phyloP scores from a whole-genome alignment of 2,797 vertebrate genomes.

The Harpagifer antarcticus region DNA sequence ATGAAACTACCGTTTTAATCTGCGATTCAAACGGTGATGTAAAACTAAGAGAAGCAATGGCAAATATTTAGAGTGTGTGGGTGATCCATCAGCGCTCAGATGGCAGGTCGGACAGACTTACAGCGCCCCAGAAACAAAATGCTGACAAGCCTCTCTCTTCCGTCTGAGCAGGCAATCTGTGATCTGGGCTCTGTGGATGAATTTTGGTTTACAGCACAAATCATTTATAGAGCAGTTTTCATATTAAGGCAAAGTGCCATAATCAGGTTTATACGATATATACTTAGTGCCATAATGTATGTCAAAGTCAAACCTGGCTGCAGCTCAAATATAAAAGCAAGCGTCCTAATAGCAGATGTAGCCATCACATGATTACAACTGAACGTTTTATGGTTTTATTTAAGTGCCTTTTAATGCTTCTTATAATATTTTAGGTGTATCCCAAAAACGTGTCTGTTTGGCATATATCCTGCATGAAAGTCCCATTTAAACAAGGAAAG shows the following conservation, averaged over 20 bases:
- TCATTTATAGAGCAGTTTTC: conserved; percentile 46
- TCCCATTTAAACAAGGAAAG: neutral
- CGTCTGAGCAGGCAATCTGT: conserved; percentile 35
- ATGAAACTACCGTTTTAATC: conserved; percentile 17
- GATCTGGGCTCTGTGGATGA: conserved; percentile 20
- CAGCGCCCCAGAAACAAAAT: conserved; percentile 66
- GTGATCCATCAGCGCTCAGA: conserved; percentile 59
- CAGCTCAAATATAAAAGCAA: neutral
- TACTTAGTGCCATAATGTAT: conserved; percentile 30
- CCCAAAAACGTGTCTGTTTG: neutral
- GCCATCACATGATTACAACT: neutral
- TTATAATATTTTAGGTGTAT: conserved; percentile 4
- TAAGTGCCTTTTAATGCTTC: neutral
- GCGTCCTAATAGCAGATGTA: neutral
- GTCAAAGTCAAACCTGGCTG: neutral
- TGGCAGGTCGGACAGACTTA: conserved; percentile 58
- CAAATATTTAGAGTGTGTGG: conserved; percentile 28
- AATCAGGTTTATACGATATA: conserved; percentile 22
- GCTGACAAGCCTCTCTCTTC: conserved; percentile 67
- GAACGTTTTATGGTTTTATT: neutral
- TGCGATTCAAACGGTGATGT: conserved; percentile 38
- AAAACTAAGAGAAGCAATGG: conserved; percentile 29
- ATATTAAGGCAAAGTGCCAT: conserved; percentile 41
- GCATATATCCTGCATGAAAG: neutral
- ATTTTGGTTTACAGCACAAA: conserved; percentile 51